Evolutionary conservation across 1,140 invertebrate genomes (phyloP).

Genomic region (Vanessa tameamea): DNA sequence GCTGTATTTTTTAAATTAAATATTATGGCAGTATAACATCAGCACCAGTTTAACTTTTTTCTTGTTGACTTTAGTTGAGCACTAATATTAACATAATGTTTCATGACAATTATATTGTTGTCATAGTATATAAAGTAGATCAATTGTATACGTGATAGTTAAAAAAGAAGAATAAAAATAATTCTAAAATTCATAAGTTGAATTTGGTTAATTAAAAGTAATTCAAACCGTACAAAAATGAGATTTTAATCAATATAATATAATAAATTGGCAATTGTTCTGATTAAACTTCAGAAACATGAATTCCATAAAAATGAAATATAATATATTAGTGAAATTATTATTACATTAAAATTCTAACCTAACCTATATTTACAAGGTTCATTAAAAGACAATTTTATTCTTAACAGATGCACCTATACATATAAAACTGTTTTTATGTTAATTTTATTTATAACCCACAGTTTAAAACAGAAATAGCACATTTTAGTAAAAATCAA

Average conservation of each 20-base stretch:
- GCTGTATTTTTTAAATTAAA: not conserved
- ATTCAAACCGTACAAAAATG: too few relatives aligned
- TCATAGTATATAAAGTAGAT: not conserved
- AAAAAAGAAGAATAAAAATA: not conserved
- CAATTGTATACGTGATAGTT: too few relatives aligned
- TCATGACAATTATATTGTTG: not conserved
- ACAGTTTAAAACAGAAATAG: slow-evolving; percentile 2
- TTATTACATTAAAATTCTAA: not conserved
- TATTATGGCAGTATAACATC: not conserved
- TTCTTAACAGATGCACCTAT: not conserved
- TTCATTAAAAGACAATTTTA: not conserved
- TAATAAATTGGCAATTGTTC: too few relatives aligned
- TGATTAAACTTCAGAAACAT: too few relatives aligned
- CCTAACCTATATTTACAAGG: not conserved
- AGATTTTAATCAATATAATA: too few relatives aligned
- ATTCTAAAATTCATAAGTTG: not conserved
- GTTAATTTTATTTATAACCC: slow-evolving; percentile 3
- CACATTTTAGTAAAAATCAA: slow-evolving; percentile 8
- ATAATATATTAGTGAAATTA: not conserved
- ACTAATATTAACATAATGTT: too few relatives aligned
- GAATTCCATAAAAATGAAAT: not conserved
- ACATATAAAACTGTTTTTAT: not conserved
- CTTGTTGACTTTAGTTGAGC: not conserved
- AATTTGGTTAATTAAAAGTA: too few relatives aligned
- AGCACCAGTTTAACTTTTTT: not conserved